phyloP scores from a whole-genome alignment of 2,888 invertebrate genomes.

The Eilema caniola region DNA sequence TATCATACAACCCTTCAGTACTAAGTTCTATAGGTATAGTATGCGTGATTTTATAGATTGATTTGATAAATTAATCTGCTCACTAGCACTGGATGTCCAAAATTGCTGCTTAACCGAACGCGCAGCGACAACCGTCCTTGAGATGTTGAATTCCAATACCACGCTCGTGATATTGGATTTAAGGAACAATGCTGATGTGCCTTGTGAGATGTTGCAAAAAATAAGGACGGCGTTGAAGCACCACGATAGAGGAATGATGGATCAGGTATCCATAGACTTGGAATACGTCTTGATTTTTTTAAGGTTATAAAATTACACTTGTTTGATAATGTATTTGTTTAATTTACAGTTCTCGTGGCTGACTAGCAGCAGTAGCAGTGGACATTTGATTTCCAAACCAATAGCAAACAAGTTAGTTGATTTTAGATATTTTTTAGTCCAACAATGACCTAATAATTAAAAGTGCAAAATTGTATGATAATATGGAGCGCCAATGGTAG shows the following conservation, averaged over 20 bases:
- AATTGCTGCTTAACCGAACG: slow-evolving; percentile 90
- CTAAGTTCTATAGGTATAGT: not conserved
- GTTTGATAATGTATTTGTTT: not conserved
- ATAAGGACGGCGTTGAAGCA: slow-evolving; percentile 80
- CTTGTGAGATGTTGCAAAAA: slow-evolving; percentile 77
- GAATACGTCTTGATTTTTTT: not conserved
- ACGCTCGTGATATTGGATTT: slow-evolving; percentile 90
- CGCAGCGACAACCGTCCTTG: slow-evolving; percentile 85
- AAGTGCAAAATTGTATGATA: too few species aligned
- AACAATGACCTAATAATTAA: too few species aligned
- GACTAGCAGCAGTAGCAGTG: slow-evolving; percentile 65
- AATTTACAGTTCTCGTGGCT: slow-evolving; percentile 77
- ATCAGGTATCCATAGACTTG: slow-evolving; percentile 65
- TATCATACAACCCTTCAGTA: not conserved
- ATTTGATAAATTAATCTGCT: not conserved
- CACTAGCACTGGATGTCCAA: slow-evolving; percentile 90
- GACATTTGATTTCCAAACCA: slow-evolving; percentile 68
- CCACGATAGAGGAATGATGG: slow-evolving; percentile 77
- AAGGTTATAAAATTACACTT: not conserved
- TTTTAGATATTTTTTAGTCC: not conserved
- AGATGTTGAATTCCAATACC: slow-evolving; percentile 88
- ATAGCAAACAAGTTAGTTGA: slow-evolving; percentile 66
- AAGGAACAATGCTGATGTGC: slow-evolving; percentile 87
- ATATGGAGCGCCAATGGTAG: too few species aligned
- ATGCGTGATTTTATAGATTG: not conserved